phyloP scores from a whole-genome alignment of 2,797 vertebrate genomes.

The Natrix natrix region DNA sequence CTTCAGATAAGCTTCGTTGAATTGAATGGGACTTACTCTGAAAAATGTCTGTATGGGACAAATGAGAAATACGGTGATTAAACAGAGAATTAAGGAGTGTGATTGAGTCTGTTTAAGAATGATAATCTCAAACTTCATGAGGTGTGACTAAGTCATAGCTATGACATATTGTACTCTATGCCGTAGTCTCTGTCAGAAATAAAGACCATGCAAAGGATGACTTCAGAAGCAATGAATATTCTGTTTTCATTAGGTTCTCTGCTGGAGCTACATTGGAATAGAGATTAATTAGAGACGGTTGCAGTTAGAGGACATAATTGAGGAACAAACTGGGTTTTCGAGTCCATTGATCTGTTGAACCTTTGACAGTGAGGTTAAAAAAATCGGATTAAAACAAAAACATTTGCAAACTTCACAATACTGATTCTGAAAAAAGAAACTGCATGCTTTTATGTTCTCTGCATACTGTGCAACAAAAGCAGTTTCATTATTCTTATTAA shows the following conservation, averaged over 20 bases:
- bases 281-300: slow-evolving; percentile 36
- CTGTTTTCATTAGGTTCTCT: slow-evolving; percentile 7
- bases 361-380: slow-evolving; percentile 28
- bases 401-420: slow-evolving; percentile 5
- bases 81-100: slow-evolving; percentile 5
- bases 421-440: neutral
- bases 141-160: slow-evolving; percentile 38
- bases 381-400: neutral
- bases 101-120: neutral
- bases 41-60: neutral
- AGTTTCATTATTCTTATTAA: neutral
- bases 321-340: slow-evolving; percentile 43
- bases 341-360: slow-evolving; percentile 30
- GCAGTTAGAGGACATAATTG: slow-evolving; percentile 27
- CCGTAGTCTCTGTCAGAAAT: slow-evolving; percentile 13
- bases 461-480: neutral
- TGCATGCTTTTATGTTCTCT: neutral
- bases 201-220: slow-evolving; percentile 20
- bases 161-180: slow-evolving; percentile 7
- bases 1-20: neutral
- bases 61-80: neutral
- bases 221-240: slow-evolving; percentile 17
- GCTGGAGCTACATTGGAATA: slow-evolving; percentile 26
- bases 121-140: slow-evolving; percentile 22
- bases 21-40: neutral